Percentiles rank a stretch among this genome's conserved stretches.
These are phyloP conservation scores for Bubo blakistoni DNA, from an alignment of 2,113 vertebrate species.

Conservation along the genomic window DNA sequence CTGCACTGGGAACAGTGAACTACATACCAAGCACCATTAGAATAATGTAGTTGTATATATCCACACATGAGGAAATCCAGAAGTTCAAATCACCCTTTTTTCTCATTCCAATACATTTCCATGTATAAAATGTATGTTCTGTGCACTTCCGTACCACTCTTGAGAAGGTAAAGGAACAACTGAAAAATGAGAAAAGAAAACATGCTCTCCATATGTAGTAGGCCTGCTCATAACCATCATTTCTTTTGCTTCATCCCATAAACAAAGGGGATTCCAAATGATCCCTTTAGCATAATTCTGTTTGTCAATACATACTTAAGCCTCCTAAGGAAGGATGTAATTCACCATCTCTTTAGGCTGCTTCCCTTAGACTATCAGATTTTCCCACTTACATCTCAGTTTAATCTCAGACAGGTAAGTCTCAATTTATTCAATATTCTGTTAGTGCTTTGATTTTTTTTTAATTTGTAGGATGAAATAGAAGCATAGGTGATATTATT, in stretches of 20 bases:
- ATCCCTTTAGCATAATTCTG: not conserved
- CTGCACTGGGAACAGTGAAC: not conserved
- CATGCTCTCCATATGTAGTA: not conserved
- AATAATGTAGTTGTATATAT: not conserved
- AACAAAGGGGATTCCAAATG: not conserved
- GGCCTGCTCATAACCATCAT: not conserved
- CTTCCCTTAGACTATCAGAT: not conserved
- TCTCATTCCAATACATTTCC: not conserved
- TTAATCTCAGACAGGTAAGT: not conserved
- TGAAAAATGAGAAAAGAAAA: not conserved
- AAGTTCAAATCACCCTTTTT: not conserved
- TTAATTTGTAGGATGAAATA: not conserved
- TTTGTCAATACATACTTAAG: not conserved
- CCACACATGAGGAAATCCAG: not conserved
- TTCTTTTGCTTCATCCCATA: not conserved
- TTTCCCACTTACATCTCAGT: not conserved
- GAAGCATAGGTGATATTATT: not conserved
- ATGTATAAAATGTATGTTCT: not conserved
- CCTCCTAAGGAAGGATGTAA: not conserved
- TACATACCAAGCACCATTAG: not conserved
- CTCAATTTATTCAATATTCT: not conserved
- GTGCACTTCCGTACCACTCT: not conserved
- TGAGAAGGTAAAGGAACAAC: not conserved
- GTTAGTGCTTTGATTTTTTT: not conserved
- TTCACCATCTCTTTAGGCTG: not conserved